Conservation (phyloP, 2,113 vertebrate species). For the Sinosuthora webbiana region DNA sequence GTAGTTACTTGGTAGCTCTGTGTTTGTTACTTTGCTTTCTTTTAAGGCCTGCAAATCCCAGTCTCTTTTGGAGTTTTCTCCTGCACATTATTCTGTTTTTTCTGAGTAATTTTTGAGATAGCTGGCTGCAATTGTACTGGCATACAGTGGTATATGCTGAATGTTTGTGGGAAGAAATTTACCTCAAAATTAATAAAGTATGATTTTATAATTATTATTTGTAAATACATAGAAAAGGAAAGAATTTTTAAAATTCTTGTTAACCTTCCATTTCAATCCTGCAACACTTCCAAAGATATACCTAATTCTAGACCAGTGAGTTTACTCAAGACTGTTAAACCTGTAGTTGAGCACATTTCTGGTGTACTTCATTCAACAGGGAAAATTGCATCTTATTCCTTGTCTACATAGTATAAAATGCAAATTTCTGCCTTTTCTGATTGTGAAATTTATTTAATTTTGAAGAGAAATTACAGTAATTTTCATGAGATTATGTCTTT, state of each 20-base stretch:
- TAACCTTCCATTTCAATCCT: background rate
- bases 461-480: background rate
- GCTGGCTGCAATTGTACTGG: background rate
- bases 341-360: background rate
- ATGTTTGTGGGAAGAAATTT: background rate
- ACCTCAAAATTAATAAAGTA: background rate
- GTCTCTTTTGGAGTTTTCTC: background rate
- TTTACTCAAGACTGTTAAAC: background rate
- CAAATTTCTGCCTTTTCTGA: background rate
- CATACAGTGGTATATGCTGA: background rate
- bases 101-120: background rate
- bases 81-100: background rate
- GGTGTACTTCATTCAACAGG: background rate
- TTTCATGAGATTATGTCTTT: background rate
- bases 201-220: background rate
- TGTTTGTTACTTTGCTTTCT: background rate
- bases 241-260: background rate
- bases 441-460: background rate
- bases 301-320: background rate
- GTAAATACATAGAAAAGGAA: background rate
- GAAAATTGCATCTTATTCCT: background rate
- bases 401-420: background rate
- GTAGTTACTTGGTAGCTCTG: background rate
- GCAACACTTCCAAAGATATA: background rate
- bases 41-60: background rate